These are phyloP conservation scores for Caenorhabditis briggsae DNA, from an alignment of 1,140 invertebrate genomes.

Conservation along the genomic window DNA sequence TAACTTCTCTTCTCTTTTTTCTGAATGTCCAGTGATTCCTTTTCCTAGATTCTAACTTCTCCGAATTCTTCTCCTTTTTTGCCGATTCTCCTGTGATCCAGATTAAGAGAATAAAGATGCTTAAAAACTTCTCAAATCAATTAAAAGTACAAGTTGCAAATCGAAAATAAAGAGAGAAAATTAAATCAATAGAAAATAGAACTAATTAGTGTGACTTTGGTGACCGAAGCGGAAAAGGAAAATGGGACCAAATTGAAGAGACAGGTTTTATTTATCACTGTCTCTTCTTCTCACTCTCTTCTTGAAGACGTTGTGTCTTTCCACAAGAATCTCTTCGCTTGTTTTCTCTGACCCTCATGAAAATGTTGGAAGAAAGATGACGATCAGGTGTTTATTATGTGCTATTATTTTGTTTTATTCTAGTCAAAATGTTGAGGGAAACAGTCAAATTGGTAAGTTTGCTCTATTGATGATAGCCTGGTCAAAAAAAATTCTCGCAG, in stretches of 20 bases:
- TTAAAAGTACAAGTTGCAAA: not conserved
- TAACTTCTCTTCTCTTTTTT: not conserved
- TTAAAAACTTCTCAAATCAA: not conserved
- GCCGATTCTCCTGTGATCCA: not conserved
- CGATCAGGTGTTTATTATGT: constrained; percentile 21
- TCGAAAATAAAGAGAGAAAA: not conserved
- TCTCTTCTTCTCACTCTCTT: not conserved
- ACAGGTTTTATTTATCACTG: constrained; percentile 48
- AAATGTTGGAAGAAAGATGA: constrained; percentile 14
- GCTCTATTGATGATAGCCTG: not conserved
- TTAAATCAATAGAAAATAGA: not conserved
- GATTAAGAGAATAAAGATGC: not conserved
- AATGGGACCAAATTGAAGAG: not conserved
- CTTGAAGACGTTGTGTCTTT: not conserved
- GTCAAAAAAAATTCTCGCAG: not conserved
- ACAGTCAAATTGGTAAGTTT: not conserved
- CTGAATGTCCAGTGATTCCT: constrained; percentile 31
- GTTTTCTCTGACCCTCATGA: not conserved
- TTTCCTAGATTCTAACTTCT: constrained; percentile 31
- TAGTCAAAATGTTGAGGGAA: not conserved
- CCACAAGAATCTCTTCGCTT: not conserved
- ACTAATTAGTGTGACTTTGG: constrained; percentile 51
- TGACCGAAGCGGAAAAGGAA: not conserved
- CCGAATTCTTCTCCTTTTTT: not conserved
- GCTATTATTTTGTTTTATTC: constrained; percentile 3